A percentile compares a stretch with the other conserved stretches of the same genome.
These are phyloP conservation scores for Lordiphosa andalusiaca DNA, from an alignment of 2,888 invertebrate species.

Conservation along the genomic window DNA sequence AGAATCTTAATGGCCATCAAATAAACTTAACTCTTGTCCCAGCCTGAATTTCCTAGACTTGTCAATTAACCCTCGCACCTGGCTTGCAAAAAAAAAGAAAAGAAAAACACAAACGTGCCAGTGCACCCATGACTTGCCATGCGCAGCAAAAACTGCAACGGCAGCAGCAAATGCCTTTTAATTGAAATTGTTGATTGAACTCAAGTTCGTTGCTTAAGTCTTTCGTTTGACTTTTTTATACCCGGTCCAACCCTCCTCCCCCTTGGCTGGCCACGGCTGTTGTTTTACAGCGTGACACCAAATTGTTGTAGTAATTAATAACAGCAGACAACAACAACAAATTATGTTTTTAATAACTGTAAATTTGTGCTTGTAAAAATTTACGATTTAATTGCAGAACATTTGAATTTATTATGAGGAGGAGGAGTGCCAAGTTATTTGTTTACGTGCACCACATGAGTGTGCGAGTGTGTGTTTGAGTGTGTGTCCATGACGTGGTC, in stretches of 20 bases:
- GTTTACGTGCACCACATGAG: conserved; percentile 3
- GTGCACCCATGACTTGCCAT: conserved; percentile 63
- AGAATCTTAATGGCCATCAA: no score
- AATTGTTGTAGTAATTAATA: conserved; percentile 73
- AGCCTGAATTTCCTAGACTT: conserved; percentile 20
- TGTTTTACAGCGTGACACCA: conserved; percentile 67
- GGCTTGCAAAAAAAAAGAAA: conserved; percentile 38
- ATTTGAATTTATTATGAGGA: conserved; percentile 68
- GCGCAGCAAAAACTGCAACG: conserved; percentile 28
- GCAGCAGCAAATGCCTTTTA: conserved; percentile 53
- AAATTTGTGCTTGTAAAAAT: conserved; percentile 75
- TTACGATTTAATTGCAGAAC: conserved; percentile 72
- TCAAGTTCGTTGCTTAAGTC: conserved; percentile 71
- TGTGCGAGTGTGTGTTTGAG: conserved; percentile 9
- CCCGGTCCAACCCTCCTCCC: conserved; percentile 7
- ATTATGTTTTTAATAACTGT: conserved; percentile 75
- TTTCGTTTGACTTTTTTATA: conserved; percentile 65
- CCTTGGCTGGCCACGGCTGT: conserved; percentile 20
- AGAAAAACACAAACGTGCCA: conserved; percentile 74
- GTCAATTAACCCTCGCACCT: conserved; percentile 47
- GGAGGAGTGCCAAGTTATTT: conserved; percentile 47
- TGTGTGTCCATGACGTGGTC: conserved; percentile 13
- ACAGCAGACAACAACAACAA: conserved; percentile 68
- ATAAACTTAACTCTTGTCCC: no score
- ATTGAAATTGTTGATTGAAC: conserved; percentile 73